Evolutionary conservation across 2,888 invertebrate genomes (phyloP).

Genomic region (Cistogaster globosa): DNA sequence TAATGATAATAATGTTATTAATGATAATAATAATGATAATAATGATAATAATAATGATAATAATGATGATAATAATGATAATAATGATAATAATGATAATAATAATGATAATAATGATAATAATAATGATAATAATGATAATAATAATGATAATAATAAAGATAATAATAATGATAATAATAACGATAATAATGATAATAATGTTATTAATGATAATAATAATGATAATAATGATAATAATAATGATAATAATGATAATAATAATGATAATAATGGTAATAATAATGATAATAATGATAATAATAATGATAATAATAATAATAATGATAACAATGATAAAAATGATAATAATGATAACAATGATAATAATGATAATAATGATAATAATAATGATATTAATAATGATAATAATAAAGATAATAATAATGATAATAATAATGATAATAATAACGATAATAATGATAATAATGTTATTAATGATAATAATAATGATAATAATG

Average conservation of each 20-base stretch:
- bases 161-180: conserved; percentile 4
- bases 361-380: no score
- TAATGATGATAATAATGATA: no score
- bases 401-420: no score
- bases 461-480: no score
- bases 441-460: not conserved
- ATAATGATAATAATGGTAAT: conserved; percentile 8
- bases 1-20: not conserved
- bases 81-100: not conserved
- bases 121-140: conserved; percentile 9
- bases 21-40: conserved; percentile 10
- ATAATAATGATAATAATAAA: conserved; percentile 5
- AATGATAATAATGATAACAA: not conserved
- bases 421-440: conserved; percentile 1
- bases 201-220: not conserved
- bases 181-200: not conserved
- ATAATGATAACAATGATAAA: conserved; percentile 1
- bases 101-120: conserved; percentile 8
- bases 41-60: not conserved
- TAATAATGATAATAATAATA: conserved; percentile 9
- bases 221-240: conserved; percentile 4
- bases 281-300: conserved; percentile 11
- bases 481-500: no score
- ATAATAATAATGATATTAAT: no score
- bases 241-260: conserved; percentile 1